A percentile compares a stretch with the other conserved stretches of the same genome.
phyloP scores from a whole-genome alignment of 1,140 invertebrate species.

The Drosophila pruinosa region DNA sequence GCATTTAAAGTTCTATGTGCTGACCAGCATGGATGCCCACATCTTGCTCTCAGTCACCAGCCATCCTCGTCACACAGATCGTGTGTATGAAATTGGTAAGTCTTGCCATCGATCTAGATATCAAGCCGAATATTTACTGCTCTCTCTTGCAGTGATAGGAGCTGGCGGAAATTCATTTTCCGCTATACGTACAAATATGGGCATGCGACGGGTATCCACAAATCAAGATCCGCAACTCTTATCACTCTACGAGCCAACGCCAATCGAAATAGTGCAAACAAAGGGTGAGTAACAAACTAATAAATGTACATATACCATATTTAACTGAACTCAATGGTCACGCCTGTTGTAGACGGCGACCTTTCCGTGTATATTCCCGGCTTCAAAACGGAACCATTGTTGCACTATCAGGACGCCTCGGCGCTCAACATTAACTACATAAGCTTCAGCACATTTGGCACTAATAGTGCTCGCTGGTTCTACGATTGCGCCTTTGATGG shows the following conservation, averaged over 20 bases:
- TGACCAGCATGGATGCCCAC: constrained; percentile 76
- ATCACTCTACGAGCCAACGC: constrained; percentile 71
- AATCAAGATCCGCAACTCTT: constrained; percentile 65
- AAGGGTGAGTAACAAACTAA: constrained; percentile 72
- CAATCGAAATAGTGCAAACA: constrained; percentile 78
- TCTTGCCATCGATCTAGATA: neutral
- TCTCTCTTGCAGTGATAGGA: constrained; percentile 62
- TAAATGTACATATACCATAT: neutral
- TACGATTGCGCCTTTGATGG: constrained; percentile 76
- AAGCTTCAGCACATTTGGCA: constrained; percentile 73
- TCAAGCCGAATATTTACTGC: neutral
- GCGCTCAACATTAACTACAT: constrained; percentile 67
- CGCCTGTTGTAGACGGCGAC: constrained; percentile 52
- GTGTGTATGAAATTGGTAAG: constrained; percentile 76
- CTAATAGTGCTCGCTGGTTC: constrained; percentile 68
- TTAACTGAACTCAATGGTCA: neutral
- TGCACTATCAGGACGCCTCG: constrained; percentile 54
- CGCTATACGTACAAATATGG: constrained; percentile 69
- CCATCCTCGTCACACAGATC: constrained; percentile 44
- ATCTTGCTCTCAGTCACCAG: constrained; percentile 70
- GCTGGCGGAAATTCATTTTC: constrained; percentile 78
- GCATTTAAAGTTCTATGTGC: constrained; percentile 78
- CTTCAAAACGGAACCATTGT: constrained; percentile 60
- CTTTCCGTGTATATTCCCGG: constrained; percentile 72
- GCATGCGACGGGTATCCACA: constrained; percentile 56